These are phyloP conservation scores for Hiodon tergisus DNA, from an alignment of 2,113 vertebrate genomes.

Conservation along the genomic window DNA sequence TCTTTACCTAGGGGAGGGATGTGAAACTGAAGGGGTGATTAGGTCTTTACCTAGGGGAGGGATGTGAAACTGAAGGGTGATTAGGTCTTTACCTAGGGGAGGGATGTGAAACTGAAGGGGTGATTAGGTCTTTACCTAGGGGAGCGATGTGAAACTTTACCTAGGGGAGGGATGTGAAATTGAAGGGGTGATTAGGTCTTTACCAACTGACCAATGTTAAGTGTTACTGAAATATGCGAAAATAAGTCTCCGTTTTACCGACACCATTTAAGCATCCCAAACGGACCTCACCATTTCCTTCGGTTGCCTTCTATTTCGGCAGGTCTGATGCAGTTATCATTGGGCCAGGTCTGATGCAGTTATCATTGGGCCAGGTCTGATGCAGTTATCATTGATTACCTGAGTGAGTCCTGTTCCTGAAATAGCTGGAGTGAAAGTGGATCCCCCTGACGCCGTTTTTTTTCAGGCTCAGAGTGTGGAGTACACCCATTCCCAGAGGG, in stretches of 20 bases:
- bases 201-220: too few species aligned
- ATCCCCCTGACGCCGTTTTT: neutral
- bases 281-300: slow-evolving; percentile 4
- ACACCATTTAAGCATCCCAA: slow-evolving; percentile 3
- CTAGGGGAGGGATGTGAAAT: too few species aligned
- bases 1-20: neutral
- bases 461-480: slow-evolving; percentile 61
- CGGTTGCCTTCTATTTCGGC: neutral
- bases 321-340: slow-evolving; percentile 14
- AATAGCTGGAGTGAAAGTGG: slow-evolving; percentile 21
- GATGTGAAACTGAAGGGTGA: too few species aligned
- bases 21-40: too few species aligned
- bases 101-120: too few species aligned
- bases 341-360: slow-evolving; percentile 14
- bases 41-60: too few species aligned
- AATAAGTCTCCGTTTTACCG: slow-evolving; percentile 23
- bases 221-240: neutral
- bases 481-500: slow-evolving; percentile 74
- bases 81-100: too few species aligned
- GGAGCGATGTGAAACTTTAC: too few species aligned
- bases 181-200: too few species aligned
- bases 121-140: too few species aligned
- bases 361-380: slow-evolving; percentile 19
- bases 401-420: slow-evolving; percentile 7
- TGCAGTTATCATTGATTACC: slow-evolving; percentile 20